Conservation (phyloP, 2,797 vertebrate genomes). For the Galagoides demidoff region DNA sequence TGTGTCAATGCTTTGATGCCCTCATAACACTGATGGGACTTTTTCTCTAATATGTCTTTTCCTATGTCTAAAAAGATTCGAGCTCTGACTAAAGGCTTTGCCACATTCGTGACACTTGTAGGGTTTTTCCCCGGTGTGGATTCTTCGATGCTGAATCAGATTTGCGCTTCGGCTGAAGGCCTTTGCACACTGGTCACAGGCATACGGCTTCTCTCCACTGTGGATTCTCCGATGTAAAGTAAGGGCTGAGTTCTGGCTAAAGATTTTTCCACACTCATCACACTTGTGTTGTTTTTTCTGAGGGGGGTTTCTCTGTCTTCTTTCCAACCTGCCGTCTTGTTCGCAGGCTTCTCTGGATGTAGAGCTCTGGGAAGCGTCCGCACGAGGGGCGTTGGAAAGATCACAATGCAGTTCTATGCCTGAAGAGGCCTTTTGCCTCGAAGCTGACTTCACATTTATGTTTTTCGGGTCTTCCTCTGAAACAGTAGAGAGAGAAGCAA, state of each 20-base stretch:
- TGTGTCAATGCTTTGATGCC: not conserved
- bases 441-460: constrained; percentile 53
- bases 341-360: not conserved
- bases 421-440: constrained; percentile 25
- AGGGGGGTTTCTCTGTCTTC: constrained; percentile 44
- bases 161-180: constrained; percentile 60
- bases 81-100: constrained; percentile 75
- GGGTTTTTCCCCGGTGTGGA: constrained; percentile 64
- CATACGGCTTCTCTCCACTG: constrained; percentile 71
- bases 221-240: constrained; percentile 73
- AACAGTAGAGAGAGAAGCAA: constrained; percentile 63
- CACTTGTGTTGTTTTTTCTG: constrained; percentile 70
- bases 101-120: constrained; percentile 69
- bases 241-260: constrained; percentile 74
- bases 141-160: constrained; percentile 67
- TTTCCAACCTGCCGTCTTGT: constrained; percentile 43
- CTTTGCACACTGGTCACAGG: constrained; percentile 54
- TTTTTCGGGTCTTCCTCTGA: constrained; percentile 62
- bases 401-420: not conserved
- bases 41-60: constrained; percentile 65
- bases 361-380: not conserved
- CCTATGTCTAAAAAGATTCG: constrained; percentile 66
- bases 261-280: constrained; percentile 72
- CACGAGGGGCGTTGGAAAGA: not conserved
- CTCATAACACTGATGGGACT: not conserved